Evolutionary conservation across 2,113 vertebrate species (phyloP).

Genomic region (Hypanus sabinus): DNA sequence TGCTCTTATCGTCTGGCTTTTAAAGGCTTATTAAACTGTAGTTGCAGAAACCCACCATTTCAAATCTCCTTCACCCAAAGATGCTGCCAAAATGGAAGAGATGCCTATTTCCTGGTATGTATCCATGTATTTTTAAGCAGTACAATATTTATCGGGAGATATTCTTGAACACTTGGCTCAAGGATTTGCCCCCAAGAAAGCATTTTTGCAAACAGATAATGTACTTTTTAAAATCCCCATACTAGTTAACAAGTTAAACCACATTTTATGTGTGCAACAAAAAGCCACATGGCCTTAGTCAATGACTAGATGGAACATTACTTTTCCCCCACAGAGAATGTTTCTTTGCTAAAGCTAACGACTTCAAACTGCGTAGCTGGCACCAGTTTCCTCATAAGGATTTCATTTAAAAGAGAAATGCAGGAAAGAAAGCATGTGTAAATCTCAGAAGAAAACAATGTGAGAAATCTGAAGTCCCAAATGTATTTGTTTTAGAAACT

Average conservation of each 20-base stretch:
- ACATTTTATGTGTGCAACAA: slow-evolving; percentile 41
- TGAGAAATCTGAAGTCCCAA: slow-evolving; percentile 13
- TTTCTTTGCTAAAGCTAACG: slow-evolving; percentile 56
- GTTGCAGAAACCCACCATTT: neutral
- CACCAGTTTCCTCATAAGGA: slow-evolving; percentile 54
- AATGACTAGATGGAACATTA: slow-evolving; percentile 54
- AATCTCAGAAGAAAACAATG: slow-evolving; percentile 40
- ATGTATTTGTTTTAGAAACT: neutral
- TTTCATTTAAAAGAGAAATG: slow-evolving; percentile 55
- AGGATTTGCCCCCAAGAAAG: neutral
- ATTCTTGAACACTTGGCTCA: neutral
- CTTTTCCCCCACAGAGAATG: slow-evolving; percentile 49
- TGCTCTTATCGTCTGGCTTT: neutral
- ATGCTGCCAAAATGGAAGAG: slow-evolving; percentile 26
- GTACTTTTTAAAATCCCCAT: too few relatives aligned
- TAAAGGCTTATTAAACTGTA: neutral
- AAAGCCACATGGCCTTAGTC: slow-evolving; percentile 56
- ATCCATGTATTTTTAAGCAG: neutral
- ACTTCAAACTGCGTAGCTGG: slow-evolving; percentile 54
- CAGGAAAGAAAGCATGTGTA: neutral
- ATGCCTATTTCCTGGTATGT: neutral
- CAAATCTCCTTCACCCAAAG: neutral
- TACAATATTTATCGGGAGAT: neutral
- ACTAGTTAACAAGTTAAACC: slow-evolving; percentile 49
- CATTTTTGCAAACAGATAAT: slow-evolving; percentile 41